Evolutionary conservation across 2,797 vertebrate genomes (phyloP), one percentile per base, ranked within the genome.

Genomic region (Danio jaintianensis): DNA sequence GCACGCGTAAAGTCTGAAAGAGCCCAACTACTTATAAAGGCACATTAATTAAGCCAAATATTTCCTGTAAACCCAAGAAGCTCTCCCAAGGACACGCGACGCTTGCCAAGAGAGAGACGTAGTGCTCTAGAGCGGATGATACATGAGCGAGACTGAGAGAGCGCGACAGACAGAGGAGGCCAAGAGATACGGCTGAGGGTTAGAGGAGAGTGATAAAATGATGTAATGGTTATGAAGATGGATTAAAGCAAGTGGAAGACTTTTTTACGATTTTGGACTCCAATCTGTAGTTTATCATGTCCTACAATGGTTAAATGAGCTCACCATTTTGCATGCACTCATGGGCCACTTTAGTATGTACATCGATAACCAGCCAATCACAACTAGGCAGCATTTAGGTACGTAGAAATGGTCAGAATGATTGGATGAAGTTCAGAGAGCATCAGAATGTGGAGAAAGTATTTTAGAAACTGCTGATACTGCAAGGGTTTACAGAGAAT

Each of bases 41-140:
- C 85, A 88, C 81, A 84, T 92, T 91, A 91, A 92, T 89, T 89
- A 90, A 90, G 91, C 91, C 88, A 90, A 90, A 91, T 83, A 86
- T 89, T 88, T 72, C 84, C 83, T 78, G 84, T 78, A 83, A 84
- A 84, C 29, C 40, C 52, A 29, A 75, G 78, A 61, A 63, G 43
- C 48, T 88, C 87, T 92, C 88, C 83, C 90, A 93, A 94, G 92
- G 92, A 92, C 92, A 85, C 84, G 63, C 85, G 64, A 59, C 74
- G 73, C 58, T 81, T 86, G 86, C 86, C 88, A 90, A 92, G 90
- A 91, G 83, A 70, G 86, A 64, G 52, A 45, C 73, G 63, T 40
- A 9, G 36, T 52, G 52, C 59, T 80, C 7, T 45, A 72, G 45
- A 56, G 15, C 4, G 42, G 13, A 79, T 62, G 45, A 82, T 73